Evolutionary conservation across 1,140 invertebrate species (phyloP), one percentile per base, ranked within the genome.

Genomic region (Octopus bimaculoides): DNA sequence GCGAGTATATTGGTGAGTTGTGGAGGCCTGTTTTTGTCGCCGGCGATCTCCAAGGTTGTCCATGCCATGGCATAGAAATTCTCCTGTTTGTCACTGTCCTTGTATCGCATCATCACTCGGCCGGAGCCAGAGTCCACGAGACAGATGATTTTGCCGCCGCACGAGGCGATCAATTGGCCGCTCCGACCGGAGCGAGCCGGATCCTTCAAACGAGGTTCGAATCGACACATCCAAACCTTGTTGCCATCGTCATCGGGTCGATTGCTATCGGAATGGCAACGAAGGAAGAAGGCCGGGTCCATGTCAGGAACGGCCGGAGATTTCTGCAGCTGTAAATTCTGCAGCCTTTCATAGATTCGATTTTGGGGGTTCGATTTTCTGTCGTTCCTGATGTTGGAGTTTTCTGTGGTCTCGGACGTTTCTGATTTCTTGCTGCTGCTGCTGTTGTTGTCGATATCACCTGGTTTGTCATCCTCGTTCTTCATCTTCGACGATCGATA

Each of bases 111-210:
- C 76, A 91, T 86, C 8, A 92, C 90, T 54, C 88, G 86, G 20
- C 90, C 91, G 17, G 89, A 89, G 20, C 83, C 79, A 53, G 90
- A 89, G 83, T 92, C 90, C 53, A 92, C 91, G 14, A 92, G 86
- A 82, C 91, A 92, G 2, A 92, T 88, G 53, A 88, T 91, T 53
- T 91, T 89, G 41, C 91, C 91, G 52, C 91, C 92, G 85, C 91
- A 92, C 0, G 91, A 92, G 4, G 91, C 92, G 5, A 92, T 86
- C 8, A 90, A 81, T 73, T 88, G 86, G 5, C 87, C 89, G 7
- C 84, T 90, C 73, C 85, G 82, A 54, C 83, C 89, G 8, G 5
- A 12, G 53, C 69, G 79, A 81, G 86, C 84, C 66, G 86, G 81
- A 78, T 86, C 81, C 52, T 87, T 75, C 4, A 83, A 77, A 77